Evolutionary conservation across 2,797 vertebrate genomes (phyloP), one percentile per base, ranked within the genome.

Genomic region (Onychomys arenicola): DNA sequence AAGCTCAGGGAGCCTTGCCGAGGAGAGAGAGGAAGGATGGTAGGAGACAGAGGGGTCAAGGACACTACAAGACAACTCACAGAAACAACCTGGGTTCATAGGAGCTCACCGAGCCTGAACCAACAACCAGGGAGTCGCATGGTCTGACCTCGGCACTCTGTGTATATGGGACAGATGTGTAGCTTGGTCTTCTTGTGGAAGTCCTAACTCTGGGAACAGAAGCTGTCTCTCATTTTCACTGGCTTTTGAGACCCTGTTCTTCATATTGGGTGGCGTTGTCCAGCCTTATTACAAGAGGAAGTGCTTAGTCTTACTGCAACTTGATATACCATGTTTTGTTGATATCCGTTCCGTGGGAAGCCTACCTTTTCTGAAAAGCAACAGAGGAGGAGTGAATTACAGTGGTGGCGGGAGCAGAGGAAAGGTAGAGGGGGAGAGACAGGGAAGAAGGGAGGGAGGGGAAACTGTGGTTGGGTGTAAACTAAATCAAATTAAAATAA

Each of bases 11-110:
- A 40, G 43, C 25, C 2, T 10, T 40, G 21, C 21, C 12, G 23
- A 43, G 12, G 21, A 40, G 21, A 40, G 2, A 5, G 23, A 4
- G 3, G 21, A 23, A 5, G 2, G 21, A 5, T 25, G 5, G 21
- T 21, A 73, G 71, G 21, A 73, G 21, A 9, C 21, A 73, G 9
- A 40, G 10, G 21, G 10, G 10, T 75, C 71, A 75, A 43, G 21
- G 23, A 75, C 37, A 75, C 40, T 10, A 25, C 37, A 43, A 43
- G n/a, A 12, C 40, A 43, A 75, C 17, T 25, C 71, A 25, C 71
- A 40, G n/a, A 71, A 13, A 25, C 5, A 43, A 40, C 11, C 71
- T 25, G 71, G 71, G 11, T 16, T 40, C 37, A 25, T 13, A n/a
- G 37, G 37, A 25, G 10, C 37, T 40, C 2, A 73, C 37, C 40